phyloP scores from a whole-genome alignment of 2,797 vertebrate genomes.

The Pseudochromis fuscus region DNA sequence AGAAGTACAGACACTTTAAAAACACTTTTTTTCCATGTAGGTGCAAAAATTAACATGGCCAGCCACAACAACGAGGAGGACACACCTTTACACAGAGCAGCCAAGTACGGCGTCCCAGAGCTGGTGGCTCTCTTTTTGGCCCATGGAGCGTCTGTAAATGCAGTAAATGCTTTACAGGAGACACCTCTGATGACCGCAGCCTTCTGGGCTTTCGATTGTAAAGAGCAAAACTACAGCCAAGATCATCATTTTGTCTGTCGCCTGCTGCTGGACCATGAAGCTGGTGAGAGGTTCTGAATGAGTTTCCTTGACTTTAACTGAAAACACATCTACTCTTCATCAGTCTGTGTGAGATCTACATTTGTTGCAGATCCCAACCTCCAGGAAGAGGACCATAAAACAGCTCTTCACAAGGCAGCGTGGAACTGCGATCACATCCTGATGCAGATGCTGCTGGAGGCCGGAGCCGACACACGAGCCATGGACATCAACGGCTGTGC shows the following conservation, averaged over 20 bases:
- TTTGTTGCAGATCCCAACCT: slow-evolving; percentile 84
- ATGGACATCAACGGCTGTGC: slow-evolving; percentile 97
- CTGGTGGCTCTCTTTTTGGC: slow-evolving; percentile 89
- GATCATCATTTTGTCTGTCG: slow-evolving; percentile 92
- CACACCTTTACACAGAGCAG: slow-evolving; percentile 90
- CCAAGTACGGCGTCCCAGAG: slow-evolving; percentile 90
- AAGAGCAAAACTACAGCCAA: slow-evolving; percentile 90
- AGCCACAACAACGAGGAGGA: slow-evolving; percentile 89
- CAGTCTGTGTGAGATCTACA: background rate
- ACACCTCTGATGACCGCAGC: slow-evolving; percentile 90
- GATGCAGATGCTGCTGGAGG: slow-evolving; percentile 93
- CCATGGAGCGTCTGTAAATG: slow-evolving; percentile 88
- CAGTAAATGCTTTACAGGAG: slow-evolving; percentile 87
- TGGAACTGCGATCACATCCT: slow-evolving; percentile 96
- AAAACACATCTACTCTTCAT: background rate
- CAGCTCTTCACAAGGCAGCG: slow-evolving; percentile 94
- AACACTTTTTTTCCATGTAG: slow-evolving; percentile 75
- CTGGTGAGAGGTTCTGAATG: slow-evolving; percentile 64
- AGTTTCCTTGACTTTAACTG: background rate
- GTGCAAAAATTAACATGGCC: slow-evolving; percentile 89
- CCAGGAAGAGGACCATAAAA: slow-evolving; percentile 92
- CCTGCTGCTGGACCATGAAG: slow-evolving; percentile 90
- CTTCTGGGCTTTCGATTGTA: slow-evolving; percentile 92
- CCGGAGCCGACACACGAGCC: slow-evolving; percentile 87
- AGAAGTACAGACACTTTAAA: background rate